Percentiles rank a stretch among this genome's conserved stretches.
Evolutionary conservation across 2,113 vertebrate species (phyloP).

Genomic region (Ceyx melanurus): DNA sequence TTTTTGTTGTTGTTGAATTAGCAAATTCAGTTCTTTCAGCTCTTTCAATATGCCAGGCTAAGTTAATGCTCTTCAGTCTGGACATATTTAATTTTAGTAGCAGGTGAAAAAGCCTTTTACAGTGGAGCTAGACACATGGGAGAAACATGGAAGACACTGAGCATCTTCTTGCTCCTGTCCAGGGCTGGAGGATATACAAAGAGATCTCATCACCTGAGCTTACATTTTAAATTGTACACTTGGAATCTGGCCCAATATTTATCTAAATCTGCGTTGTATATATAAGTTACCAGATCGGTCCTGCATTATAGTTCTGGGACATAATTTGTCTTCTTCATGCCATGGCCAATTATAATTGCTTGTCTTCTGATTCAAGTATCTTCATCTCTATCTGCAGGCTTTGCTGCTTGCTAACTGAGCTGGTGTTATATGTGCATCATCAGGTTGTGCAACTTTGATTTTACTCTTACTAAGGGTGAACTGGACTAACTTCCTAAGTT

Average conservation of each 20-base stretch:
- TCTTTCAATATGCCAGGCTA: neutral
- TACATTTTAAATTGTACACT: fast-evolving
- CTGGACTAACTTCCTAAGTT: neutral
- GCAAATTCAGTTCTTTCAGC: neutral
- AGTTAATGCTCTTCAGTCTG: neutral
- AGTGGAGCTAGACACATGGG: too few species aligned
- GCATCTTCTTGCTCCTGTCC: neutral
- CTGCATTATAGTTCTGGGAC: neutral
- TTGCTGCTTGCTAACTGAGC: neutral
- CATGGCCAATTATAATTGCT: neutral
- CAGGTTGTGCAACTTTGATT: neutral
- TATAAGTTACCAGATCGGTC: neutral
- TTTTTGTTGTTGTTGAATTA: neutral
- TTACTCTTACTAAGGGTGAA: neutral
- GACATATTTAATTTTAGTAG: neutral
- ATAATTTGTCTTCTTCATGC: neutral
- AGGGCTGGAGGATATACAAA: neutral
- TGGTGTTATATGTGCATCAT: neutral
- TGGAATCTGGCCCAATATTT: neutral
- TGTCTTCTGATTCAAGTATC: neutral
- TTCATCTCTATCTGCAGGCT: neutral
- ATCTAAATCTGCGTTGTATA: neutral
- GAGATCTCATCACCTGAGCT: neutral
- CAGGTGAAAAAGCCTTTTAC: neutral
- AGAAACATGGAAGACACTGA: neutral